Evolutionary conservation across 2,113 vertebrate genomes (phyloP).

Genomic region (Ovibos moschatus): DNA sequence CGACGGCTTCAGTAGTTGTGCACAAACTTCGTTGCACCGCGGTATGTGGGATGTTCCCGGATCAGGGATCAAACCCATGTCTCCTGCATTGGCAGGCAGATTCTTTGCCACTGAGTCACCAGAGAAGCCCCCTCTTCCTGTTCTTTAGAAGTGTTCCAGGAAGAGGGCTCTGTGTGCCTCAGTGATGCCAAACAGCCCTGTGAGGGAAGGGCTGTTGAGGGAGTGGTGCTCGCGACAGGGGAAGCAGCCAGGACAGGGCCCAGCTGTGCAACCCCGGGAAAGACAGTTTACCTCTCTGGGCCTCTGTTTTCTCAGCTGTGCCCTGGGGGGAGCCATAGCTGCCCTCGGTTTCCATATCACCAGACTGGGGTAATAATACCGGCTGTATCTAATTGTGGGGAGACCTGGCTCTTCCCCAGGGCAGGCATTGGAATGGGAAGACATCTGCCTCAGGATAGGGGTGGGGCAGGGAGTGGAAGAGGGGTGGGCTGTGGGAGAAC

Average conservation of each 20-base stretch:
- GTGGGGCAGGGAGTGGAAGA: accelerated
- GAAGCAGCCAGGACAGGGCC: accelerated
- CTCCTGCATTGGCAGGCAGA: neutral
- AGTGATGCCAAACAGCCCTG: neutral
- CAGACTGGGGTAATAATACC: neutral
- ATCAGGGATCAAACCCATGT: neutral
- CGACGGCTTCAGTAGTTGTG: neutral
- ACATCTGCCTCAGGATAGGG: neutral
- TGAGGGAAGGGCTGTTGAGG: too few relatives aligned
- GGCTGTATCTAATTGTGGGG: neutral
- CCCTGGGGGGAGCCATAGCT: accelerated
- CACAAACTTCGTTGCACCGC: neutral
- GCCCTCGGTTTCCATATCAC: neutral
- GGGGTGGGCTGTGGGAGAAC: neutral
- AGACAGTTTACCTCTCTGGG: neutral
- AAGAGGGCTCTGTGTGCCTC: neutral
- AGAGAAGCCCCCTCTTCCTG: neutral
- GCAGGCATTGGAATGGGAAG: neutral
- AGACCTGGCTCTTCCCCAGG: neutral
- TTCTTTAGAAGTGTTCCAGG: neutral
- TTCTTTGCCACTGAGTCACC: neutral
- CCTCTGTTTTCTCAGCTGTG: neutral
- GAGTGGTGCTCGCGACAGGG: accelerated
- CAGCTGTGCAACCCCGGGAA: neutral
- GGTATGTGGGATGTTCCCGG: neutral